Base-by-base conservation (phyloP, 1,140 invertebrate species). In the Pseudomyrmex sp. region DNA sequence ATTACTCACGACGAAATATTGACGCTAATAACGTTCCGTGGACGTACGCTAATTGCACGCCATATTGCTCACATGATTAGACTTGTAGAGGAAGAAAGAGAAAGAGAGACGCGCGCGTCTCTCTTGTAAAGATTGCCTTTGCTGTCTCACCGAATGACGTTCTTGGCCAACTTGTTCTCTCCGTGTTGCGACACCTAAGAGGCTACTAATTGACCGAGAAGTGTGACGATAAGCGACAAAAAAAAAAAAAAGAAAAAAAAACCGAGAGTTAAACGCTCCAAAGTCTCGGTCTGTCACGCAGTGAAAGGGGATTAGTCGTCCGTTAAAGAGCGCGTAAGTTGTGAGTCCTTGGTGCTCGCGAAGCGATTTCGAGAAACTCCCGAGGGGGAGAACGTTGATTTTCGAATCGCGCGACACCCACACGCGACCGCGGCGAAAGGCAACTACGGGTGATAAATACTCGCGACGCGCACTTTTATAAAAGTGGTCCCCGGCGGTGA, bases 221-320 rank as follows among this genome's bases (percentile, higher is more conserved):
- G 74, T 66, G 74, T 76, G 61, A 75, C 72, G 72, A 62, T 63
- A 59, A 58, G 70, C 54, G 35, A 75, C 23, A 44, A 56, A 66
- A 66, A 74, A 56, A 75, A 59, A 59, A 20, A 15, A 59, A 44
- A n/a, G 9, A 12, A 46, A 12, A 10, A 12, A 15, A 13, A 35
- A 5, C 35, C 48, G 48, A 68, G 18, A 35, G 5, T 35, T 44
- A 56, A 77, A 54, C 26, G 62, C 26, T 68, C 74, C 62, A 68
- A 77, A 77, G 62, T 77, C 74, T 66, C 26, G 4, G 12, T 15
- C 48, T 68, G 62, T 66, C 74, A 35, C 62, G 62, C 62, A 13
- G 61, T 77, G 74, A 77, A 77, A 77, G 74, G 35, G 35, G 74
- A 77, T 77, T 77, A 77, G 74, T 26, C 26, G 74, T 12, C 10